These are phyloP conservation scores for Pogonocherus hispidulus DNA, from an alignment of 2,888 invertebrate genomes.

Conservation along the genomic window DNA sequence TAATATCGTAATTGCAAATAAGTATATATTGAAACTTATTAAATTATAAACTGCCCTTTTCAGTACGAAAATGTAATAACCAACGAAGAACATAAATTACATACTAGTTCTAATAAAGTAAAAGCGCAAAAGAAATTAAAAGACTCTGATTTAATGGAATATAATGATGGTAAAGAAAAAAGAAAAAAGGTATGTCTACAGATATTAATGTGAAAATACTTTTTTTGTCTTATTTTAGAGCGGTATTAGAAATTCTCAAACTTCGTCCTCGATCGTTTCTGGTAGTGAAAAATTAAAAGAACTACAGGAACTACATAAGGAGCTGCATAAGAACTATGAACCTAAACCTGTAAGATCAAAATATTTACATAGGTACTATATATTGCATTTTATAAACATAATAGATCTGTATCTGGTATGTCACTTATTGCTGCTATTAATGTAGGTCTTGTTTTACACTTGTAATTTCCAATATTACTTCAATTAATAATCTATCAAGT, in stretches of 20 bases:
- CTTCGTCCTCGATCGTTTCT: neutral
- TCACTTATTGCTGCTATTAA: too few species aligned
- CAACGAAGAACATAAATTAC: neutral
- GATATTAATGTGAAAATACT: neutral
- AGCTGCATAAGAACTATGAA: conserved; percentile 18
- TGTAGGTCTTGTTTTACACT: too few species aligned
- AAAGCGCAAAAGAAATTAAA: neutral
- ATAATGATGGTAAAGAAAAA: neutral
- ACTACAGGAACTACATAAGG: conserved; percentile 16
- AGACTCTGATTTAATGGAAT: neutral
- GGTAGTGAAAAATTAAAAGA: conserved; percentile 12
- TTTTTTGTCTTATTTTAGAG: neutral
- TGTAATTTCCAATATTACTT: too few species aligned
- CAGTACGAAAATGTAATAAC: neutral
- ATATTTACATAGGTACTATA: neutral
- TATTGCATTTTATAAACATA: neutral
- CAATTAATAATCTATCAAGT: too few species aligned
- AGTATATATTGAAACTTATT: neutral
- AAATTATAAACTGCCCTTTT: neutral
- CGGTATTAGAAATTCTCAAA: neutral
- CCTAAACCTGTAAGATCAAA: conserved; percentile 17
- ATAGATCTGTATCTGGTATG: too few species aligned
- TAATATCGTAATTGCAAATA: neutral
- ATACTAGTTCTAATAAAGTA: neutral
- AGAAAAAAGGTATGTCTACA: neutral